phyloP scores from a whole-genome alignment of 1,140 invertebrate species.

The Acromyrmex echinatior region DNA sequence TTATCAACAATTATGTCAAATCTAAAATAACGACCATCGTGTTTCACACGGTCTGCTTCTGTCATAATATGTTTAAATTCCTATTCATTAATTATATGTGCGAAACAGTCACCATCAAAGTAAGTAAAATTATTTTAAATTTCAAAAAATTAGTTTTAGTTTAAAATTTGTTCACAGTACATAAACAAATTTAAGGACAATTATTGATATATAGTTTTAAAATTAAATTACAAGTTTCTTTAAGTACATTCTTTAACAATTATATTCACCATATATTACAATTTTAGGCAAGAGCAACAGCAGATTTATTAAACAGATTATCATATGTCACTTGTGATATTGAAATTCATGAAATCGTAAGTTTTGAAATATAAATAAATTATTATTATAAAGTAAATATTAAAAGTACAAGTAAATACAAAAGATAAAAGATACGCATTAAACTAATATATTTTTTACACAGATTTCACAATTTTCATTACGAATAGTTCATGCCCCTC shows the following conservation, averaged over 20 bases:
- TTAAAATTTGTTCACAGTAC: neutral
- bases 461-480: conserved; percentile 10
- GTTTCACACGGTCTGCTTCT: neutral
- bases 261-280: neutral
- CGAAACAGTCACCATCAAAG: neutral
- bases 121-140: neutral
- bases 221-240: neutral
- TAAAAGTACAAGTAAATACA: neutral
- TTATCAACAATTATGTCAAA: neutral
- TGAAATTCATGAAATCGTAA: conserved; percentile 22
- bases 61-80: neutral
- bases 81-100: conserved; percentile 4
- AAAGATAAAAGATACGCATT: neutral
- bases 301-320: conserved; percentile 3
- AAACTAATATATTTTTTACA: neutral
- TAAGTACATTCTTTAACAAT: no score
- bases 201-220: neutral
- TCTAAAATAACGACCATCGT: neutral
- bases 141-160: neutral
- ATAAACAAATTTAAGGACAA: neutral
- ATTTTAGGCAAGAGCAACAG: conserved; percentile 14
- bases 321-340: neutral
- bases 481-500: neutral
- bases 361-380: neutral
- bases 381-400: neutral